phyloP scores from a whole-genome alignment of 2,888 invertebrate species.

The Cancer borealis region DNA sequence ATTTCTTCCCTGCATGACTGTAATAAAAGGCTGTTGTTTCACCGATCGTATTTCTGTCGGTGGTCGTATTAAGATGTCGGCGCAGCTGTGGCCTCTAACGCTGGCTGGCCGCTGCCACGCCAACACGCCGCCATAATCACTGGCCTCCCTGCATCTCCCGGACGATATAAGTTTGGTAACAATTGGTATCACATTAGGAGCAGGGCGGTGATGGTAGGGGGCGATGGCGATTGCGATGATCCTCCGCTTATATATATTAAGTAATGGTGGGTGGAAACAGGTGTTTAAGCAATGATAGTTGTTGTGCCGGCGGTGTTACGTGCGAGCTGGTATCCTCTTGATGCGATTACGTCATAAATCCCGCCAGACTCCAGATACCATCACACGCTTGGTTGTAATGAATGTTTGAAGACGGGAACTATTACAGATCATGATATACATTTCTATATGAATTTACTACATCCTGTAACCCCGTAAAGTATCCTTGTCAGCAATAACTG shows the following conservation, averaged over 20 bases:
- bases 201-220: not conserved
- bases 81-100: slow-evolving; percentile 7
- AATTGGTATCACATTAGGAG: slow-evolving; percentile 28
- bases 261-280: slow-evolving; percentile 28
- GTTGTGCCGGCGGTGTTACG: slow-evolving; percentile 25
- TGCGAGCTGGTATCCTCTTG: slow-evolving; percentile 8
- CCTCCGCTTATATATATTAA: not conserved
- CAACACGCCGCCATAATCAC: slow-evolving; percentile 25
- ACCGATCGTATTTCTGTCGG: not conserved
- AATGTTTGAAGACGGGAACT: slow-evolving; percentile 34
- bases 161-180: slow-evolving; percentile 6
- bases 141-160: not conserved
- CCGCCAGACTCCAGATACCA: not conserved
- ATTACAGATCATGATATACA: slow-evolving; percentile 34
- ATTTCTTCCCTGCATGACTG: not conserved
- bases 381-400: not conserved
- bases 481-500: not conserved
- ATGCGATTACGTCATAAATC: slow-evolving; percentile 37
- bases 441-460: not conserved
- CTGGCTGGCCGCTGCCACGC: slow-evolving; percentile 17
- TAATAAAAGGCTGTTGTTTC: not conserved
- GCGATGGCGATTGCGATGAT: slow-evolving; percentile 37
- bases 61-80: slow-evolving; percentile 1
- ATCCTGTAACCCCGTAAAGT: not conserved
- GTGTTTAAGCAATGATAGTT: slow-evolving; percentile 35